Evolutionary conservation across 2,888 invertebrate species (phyloP).

Genomic region (Galeruca laticollis): DNA sequence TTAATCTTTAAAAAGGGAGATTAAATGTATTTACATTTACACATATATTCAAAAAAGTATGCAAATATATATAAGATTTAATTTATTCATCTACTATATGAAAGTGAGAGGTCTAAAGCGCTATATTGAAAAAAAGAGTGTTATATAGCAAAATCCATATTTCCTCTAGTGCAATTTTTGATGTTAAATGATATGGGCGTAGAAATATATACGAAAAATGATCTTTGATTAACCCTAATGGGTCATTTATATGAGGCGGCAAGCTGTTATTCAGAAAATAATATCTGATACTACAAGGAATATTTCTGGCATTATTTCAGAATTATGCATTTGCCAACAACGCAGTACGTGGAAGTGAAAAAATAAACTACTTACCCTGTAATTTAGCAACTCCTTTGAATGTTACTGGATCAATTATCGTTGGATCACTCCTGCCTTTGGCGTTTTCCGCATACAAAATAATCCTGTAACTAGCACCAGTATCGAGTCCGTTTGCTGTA

Average conservation of each 20-base stretch:
- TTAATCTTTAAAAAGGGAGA: neutral
- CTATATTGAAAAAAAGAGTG: too few species aligned
- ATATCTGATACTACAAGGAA: too few species aligned
- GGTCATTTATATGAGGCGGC: too few species aligned
- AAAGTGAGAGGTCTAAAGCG: neutral
- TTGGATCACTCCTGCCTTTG: conserved; percentile 87
- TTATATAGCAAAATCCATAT: too few species aligned
- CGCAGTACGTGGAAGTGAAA: too few species aligned
- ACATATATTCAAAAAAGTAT: neutral
- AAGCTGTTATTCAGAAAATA: too few species aligned
- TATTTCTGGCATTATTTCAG: too few species aligned
- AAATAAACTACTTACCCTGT: conserved; percentile 72
- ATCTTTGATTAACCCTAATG: too few species aligned
- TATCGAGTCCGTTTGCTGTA: conserved; percentile 77
- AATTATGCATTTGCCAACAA: too few species aligned
- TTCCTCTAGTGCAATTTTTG: too few species aligned
- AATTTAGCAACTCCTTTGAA: conserved; percentile 89
- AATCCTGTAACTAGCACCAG: conserved; percentile 83
- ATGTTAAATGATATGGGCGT: too few species aligned
- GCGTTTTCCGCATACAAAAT: conserved; percentile 88
- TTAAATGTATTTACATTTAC: neutral
- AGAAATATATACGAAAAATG: too few species aligned
- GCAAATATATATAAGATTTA: neutral
- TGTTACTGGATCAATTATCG: conserved; percentile 85
- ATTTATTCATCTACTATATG: neutral